Evolutionary conservation across 2,113 vertebrate genomes (phyloP).

Genomic region (Tiliqua scincoides): DNA sequence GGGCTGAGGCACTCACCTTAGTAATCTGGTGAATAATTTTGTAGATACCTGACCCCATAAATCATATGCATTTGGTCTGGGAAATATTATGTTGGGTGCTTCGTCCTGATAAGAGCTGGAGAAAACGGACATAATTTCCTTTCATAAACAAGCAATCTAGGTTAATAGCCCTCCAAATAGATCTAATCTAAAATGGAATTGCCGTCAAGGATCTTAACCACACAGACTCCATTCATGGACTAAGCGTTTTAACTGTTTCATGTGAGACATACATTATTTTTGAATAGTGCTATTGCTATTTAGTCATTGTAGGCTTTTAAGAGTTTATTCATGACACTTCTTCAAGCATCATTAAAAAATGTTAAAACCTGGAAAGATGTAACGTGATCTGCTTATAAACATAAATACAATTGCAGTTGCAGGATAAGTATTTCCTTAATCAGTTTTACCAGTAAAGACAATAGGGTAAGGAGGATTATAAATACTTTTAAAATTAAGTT

Average conservation of each 20-base stretch:
- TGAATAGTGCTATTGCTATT: constrained; percentile 10
- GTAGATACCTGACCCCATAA: background rate
- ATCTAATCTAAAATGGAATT: background rate
- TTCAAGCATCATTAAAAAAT: background rate
- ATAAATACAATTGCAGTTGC: too few relatives aligned
- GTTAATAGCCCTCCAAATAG: constrained; percentile 1
- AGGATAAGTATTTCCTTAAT: too few relatives aligned
- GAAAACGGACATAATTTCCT: background rate
- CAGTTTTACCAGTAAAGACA: constrained; percentile 27
- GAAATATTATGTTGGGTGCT: constrained; percentile 10
- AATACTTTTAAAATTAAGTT: constrained; percentile 2
- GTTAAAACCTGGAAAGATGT: background rate
- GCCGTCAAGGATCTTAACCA: background rate
- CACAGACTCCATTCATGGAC: background rate
- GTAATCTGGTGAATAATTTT: background rate
- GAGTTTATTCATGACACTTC: background rate
- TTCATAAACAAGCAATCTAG: constrained; percentile 12
- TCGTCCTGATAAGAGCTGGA: background rate
- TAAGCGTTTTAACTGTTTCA: background rate
- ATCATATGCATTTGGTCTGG: background rate
- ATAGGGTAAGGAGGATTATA: constrained; percentile 21
- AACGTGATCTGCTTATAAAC: too few relatives aligned
- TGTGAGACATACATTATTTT: background rate
- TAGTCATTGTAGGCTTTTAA: background rate
- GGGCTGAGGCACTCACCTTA: background rate